These are phyloP conservation scores for Hedychridium roseum DNA, from an alignment of 2,888 invertebrate genomes.

Conservation along the genomic window DNA sequence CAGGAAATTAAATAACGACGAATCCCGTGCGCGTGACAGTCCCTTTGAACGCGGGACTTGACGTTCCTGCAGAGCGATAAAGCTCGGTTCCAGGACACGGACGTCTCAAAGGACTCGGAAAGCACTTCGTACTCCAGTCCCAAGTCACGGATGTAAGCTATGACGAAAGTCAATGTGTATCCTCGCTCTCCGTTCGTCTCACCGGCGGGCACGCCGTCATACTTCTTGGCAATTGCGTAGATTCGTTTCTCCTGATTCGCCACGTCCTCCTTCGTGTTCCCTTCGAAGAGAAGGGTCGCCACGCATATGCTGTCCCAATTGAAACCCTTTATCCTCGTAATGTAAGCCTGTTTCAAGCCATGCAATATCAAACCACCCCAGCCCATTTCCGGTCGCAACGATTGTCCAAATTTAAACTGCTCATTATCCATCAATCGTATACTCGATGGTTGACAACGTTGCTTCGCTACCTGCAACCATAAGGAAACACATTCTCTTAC, in stretches of 20 bases:
- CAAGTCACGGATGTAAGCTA: constrained; percentile 95
- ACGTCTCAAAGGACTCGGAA: constrained; percentile 98
- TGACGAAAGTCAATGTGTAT: constrained; percentile 96
- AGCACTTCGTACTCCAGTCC: constrained; percentile 87
- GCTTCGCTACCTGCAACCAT: constrained; percentile 69
- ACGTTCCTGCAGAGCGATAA: constrained; percentile 86
- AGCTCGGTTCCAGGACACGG: constrained; percentile 95
- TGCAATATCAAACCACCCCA: constrained; percentile 78
- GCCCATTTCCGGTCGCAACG: constrained; percentile 71
- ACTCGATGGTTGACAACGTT: constrained; percentile 93
- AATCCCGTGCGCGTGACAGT: constrained; percentile 71
- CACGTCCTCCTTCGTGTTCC: constrained; percentile 74
- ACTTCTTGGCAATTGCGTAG: constrained; percentile 78
- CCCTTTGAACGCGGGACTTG: constrained; percentile 77
- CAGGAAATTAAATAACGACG: constrained; percentile 76
- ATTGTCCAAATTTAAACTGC: constrained; percentile 93
- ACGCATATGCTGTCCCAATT: constrained; percentile 83
- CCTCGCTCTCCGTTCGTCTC: constrained; percentile 94
- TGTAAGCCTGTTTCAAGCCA: constrained; percentile 83
- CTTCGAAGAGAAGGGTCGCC: constrained; percentile 94
- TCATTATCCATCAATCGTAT: constrained; percentile 97
- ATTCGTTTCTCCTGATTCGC: constrained; percentile 79
- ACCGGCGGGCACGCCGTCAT: constrained; percentile 89
- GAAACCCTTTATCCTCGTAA: constrained; percentile 88
- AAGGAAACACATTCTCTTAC: too few species aligned